Evolutionary conservation across 2,113 vertebrate species (phyloP), one percentile per base, ranked within the genome.

Genomic region (Morone chrysops): DNA sequence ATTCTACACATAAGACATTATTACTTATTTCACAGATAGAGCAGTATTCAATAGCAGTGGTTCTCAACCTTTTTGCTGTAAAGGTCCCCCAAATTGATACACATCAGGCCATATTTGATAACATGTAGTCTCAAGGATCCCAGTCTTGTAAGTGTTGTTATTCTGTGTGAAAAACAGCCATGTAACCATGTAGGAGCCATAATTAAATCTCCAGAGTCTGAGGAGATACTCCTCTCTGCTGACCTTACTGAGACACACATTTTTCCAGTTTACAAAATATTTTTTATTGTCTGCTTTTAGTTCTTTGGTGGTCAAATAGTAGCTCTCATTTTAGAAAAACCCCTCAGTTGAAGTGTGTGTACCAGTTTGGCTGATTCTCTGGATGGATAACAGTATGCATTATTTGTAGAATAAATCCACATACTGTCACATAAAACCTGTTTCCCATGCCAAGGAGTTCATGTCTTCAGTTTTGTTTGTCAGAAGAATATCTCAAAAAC

Each of bases 341-440:
- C 10, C 12, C 45, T 74, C 13, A 50, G 61, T 51, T 72, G 20
- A 11, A 31, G 13, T 61, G 56, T n/a, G 61, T 22, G 31, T 7
- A 8, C 18, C 50, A 70, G 47, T 57, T 77, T 8, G 12, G 41
- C 45, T 57, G 31, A 31, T 4, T 47, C 40, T 16, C 18, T 25
- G 41, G 0, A 43, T 16, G 41, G 59, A 13, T 77, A 69, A 82
- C 12, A 16, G 31, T 20, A 36, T 57, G 68, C 16, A 5, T 59
- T 70, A 25, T 84, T 71, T 70, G 56, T 4, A 14, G 38, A 78
- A 20, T 10, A 56, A 70, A 40, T 62, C 60, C 59, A 18, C 59
- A 25, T 41, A 48, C 18, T 25, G 0, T 41, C 43, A 31, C 17
- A 25, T 12, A 41, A 60, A 74, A 62, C 18, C 1, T 8, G 20